Percentiles rank a stretch among this genome's conserved stretches.
Evolutionary conservation across 2,113 vertebrate species (phyloP).

Genomic region (Carassius carassius): DNA sequence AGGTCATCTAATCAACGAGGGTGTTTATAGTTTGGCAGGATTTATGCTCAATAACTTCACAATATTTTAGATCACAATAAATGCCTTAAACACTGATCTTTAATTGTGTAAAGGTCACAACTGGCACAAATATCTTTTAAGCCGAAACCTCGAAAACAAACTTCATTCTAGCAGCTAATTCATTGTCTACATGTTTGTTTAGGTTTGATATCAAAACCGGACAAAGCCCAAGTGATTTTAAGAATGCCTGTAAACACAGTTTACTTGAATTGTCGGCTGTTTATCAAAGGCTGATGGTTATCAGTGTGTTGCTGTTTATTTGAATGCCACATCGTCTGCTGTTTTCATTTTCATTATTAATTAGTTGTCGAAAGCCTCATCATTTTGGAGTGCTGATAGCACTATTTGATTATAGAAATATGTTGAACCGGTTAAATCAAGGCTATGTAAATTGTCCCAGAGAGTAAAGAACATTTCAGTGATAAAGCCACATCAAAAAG

Average conservation of each 20-base stretch:
- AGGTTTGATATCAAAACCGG: slow-evolving; percentile 5
- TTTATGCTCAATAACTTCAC: no score
- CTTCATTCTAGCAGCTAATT: not conserved
- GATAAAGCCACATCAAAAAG: no score
- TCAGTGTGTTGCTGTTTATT: not conserved
- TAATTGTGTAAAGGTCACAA: not conserved
- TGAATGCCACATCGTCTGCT: not conserved
- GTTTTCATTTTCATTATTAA: not conserved
- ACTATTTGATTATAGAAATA: not conserved
- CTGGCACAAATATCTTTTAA: not conserved
- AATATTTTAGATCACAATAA: not conserved
- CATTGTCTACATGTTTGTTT: not conserved
- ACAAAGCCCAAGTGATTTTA: not conserved
- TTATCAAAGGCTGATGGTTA: slow-evolving; percentile 1
- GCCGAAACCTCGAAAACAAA: not conserved
- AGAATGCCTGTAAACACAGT: not conserved
- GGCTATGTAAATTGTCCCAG: not conserved
- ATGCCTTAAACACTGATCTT: not conserved
- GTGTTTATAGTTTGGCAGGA: no score
- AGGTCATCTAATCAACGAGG: no score
- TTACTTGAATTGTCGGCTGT: not conserved
- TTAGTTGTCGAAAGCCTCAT: not conserved
- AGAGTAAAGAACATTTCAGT: no score
- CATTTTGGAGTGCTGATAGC: not conserved
- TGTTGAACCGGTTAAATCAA: not conserved